Percentiles rank a stretch among this genome's conserved stretches.
Conservation (phyloP, 1,140 invertebrate species). For the Drosophila bipectinata region DNA sequence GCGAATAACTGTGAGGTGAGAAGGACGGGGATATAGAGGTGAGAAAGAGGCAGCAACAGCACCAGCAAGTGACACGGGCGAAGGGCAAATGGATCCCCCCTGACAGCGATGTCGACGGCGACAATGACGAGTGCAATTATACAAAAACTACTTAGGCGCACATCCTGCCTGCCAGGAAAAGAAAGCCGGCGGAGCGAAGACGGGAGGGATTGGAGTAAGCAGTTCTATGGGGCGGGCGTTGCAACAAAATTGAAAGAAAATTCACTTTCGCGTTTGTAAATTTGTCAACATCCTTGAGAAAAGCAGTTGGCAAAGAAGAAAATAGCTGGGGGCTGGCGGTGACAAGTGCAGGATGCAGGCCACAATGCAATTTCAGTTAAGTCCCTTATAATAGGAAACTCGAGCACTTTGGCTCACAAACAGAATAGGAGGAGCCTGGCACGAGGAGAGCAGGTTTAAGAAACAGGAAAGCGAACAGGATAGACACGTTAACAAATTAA, state of each 20-base stretch:
- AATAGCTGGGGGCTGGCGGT: slow-evolving; percentile 50
- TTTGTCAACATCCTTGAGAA: slow-evolving; percentile 83
- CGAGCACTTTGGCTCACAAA: slow-evolving; percentile 47
- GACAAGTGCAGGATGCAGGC: slow-evolving; percentile 57
- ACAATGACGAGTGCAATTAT: slow-evolving; percentile 83
- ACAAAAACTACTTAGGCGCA: slow-evolving; percentile 81
- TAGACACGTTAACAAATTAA: slow-evolving; percentile 11
- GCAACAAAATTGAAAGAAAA: slow-evolving; percentile 80
- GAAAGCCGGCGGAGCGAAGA: slow-evolving; percentile 15
- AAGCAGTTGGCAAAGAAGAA: slow-evolving; percentile 43
- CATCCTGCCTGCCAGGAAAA: slow-evolving; percentile 61
- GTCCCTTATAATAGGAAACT: slow-evolving; percentile 56
- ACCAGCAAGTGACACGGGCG: background rate
- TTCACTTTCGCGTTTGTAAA: slow-evolving; percentile 81
- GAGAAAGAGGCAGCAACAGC: background rate
- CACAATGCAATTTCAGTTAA: slow-evolving; percentile 61
- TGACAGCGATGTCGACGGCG: slow-evolving; percentile 61
- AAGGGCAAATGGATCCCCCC: background rate
- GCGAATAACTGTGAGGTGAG: slow-evolving; percentile 1
- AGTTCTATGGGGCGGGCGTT: slow-evolving; percentile 22
- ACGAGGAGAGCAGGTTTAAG: slow-evolving; percentile 4
- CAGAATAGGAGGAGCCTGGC: slow-evolving; percentile 26
- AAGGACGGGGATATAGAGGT: background rate
- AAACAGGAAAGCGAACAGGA: slow-evolving; percentile 1
- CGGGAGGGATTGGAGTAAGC: background rate